Conservation (phyloP, 2,888 invertebrate species). For the Amphipyra tragopoginis region DNA sequence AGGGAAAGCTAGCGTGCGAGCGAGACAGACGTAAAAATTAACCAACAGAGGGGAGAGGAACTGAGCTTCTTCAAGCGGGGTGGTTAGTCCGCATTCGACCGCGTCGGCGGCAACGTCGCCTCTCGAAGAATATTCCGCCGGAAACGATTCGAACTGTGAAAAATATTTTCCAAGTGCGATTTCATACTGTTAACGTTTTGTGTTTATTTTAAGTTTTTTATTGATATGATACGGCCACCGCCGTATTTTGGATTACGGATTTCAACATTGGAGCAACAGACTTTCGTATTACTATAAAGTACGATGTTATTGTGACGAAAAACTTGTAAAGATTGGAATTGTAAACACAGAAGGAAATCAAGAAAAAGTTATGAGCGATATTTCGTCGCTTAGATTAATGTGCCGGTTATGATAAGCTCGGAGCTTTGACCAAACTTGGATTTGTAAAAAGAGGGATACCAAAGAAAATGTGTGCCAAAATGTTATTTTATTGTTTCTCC, state of each 20-base stretch:
- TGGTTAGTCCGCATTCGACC: slow-evolving; percentile 89
- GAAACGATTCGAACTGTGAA: slow-evolving; percentile 85
- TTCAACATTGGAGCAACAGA: slow-evolving; percentile 54
- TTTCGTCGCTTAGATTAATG: slow-evolving; percentile 71
- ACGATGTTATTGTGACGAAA: slow-evolving; percentile 73
- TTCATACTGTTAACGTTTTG: slow-evolving; percentile 72
- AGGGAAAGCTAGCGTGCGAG: slow-evolving; percentile 81
- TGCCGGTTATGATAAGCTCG: slow-evolving; percentile 85
- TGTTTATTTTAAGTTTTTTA: slow-evolving; percentile 71
- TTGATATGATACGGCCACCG: slow-evolving; percentile 58
- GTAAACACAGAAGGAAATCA: slow-evolving; percentile 65
- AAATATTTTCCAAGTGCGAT: slow-evolving; percentile 79
- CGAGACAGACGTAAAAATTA: slow-evolving; percentile 84
- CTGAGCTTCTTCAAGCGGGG: slow-evolving; percentile 89
- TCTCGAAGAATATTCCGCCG: slow-evolving; percentile 64
- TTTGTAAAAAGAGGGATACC: slow-evolving; percentile 78
- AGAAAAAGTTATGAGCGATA: slow-evolving; percentile 78
- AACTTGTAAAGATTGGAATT: slow-evolving; percentile 60
- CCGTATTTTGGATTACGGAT: slow-evolving; percentile 62
- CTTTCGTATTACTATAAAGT: slow-evolving; percentile 60
- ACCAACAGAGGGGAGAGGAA: slow-evolving; percentile 88
- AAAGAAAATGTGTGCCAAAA: slow-evolving; percentile 90
- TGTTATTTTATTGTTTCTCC: slow-evolving; percentile 88
- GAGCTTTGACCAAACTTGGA: slow-evolving; percentile 75
- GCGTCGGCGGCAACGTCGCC: slow-evolving; percentile 81